Conservation (phyloP, 2,797 vertebrate genomes). For the Diceros bicornis region DNA sequence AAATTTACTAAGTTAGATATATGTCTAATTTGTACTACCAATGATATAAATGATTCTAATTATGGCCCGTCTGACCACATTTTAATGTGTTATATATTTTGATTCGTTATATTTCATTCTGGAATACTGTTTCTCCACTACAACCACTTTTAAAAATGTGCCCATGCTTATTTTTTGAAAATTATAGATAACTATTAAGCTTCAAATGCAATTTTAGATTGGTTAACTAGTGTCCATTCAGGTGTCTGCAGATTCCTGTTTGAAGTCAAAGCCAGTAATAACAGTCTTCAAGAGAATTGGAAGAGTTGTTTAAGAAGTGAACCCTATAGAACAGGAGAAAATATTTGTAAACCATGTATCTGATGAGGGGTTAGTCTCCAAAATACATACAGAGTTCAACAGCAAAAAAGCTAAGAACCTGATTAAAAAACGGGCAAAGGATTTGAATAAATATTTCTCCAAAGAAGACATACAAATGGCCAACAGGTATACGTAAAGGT, state of each 20-base stretch:
- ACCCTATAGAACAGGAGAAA: background rate
- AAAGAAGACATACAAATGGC: background rate
- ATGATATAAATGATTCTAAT: conserved; percentile 8
- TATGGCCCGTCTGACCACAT: background rate
- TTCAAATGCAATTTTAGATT: conserved; percentile 36
- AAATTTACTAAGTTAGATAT: conserved; percentile 37
- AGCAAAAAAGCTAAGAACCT: background rate
- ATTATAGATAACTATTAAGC: background rate
- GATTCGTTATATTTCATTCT: conserved; percentile 19
- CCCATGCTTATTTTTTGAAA: background rate
- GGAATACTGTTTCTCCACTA: background rate
- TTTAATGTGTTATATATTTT: conserved; percentile 42
- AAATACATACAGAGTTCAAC: background rate
- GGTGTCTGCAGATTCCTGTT: background rate
- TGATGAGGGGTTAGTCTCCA: background rate
- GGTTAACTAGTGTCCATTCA: background rate
- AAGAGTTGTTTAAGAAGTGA: conserved; percentile 47
- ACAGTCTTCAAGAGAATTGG: background rate
- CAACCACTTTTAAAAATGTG: background rate
- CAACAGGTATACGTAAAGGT: background rate
- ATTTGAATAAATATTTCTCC: background rate
- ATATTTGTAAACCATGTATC: background rate
- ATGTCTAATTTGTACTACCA: background rate
- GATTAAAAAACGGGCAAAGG: background rate
- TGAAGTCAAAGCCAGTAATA: conserved; percentile 27